Evolutionary conservation across 2,113 vertebrate species (phyloP).

Genomic region (Saimiri boliviensis): DNA sequence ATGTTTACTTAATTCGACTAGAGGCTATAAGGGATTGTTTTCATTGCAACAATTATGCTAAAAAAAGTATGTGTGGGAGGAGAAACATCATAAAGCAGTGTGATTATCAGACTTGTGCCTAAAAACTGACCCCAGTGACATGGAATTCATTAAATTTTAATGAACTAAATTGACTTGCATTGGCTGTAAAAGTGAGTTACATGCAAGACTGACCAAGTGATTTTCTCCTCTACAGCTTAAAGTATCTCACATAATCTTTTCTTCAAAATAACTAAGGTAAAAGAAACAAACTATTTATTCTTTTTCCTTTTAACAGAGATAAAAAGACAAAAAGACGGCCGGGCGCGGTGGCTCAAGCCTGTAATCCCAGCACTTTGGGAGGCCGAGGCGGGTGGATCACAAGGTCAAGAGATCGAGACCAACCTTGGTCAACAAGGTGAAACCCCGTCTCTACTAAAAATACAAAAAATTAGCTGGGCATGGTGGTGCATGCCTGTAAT

Average conservation of each 20-base stretch:
- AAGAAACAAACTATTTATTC: slow-evolving; percentile 44
- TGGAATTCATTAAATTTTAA: slow-evolving; percentile 27
- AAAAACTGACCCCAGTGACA: slow-evolving; percentile 24
- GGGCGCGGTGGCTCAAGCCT: no score
- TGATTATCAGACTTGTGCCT: not conserved
- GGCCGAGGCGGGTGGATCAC: no score
- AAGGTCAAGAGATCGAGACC: no score
- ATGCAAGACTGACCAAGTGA: slow-evolving; percentile 38
- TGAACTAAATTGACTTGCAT: not conserved
- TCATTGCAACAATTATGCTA: slow-evolving; percentile 53
- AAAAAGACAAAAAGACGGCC: slow-evolving; percentile 45
- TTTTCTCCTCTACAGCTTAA: not conserved
- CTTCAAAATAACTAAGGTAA: slow-evolving; percentile 47
- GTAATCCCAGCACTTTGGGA: no score
- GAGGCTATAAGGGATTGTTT: slow-evolving; percentile 16
- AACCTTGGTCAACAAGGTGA: no score
- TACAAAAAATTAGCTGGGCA: no score
- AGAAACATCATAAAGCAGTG: slow-evolving; percentile 18
- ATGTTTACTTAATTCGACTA: slow-evolving; percentile 28
- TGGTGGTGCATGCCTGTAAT: no score
- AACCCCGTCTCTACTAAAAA: no score
- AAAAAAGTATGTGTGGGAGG: not conserved
- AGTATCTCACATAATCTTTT: slow-evolving; percentile 45
- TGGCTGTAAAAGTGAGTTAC: slow-evolving; percentile 37
- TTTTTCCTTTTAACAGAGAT: slow-evolving; percentile 36